phyloP scores from a whole-genome alignment of 1,140 invertebrate genomes.

The Luehdorfia chinensis region DNA sequence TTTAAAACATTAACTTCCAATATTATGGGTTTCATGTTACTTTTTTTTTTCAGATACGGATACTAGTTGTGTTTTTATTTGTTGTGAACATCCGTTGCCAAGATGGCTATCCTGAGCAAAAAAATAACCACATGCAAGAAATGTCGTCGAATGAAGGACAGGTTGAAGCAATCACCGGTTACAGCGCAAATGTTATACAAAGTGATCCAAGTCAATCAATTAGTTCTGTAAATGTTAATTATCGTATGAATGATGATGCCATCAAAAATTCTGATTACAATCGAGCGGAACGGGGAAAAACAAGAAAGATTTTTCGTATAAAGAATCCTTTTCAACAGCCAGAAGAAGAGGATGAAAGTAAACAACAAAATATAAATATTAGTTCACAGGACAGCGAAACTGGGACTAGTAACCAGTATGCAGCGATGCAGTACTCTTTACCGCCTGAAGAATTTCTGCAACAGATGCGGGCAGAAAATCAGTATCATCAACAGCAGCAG shows the following conservation, averaged over 20 bases:
- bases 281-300: constrained; percentile 39
- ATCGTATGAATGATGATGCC: constrained; percentile 50
- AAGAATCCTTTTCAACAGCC: constrained; percentile 65
- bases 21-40: too few species aligned
- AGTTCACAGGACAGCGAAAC: constrained; percentile 52
- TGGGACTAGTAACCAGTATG: constrained; percentile 70
- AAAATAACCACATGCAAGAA: constrained; percentile 52
- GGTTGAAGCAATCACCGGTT: constrained; percentile 44
- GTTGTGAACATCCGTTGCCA: constrained; percentile 50
- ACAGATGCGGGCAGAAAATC: constrained; percentile 58
- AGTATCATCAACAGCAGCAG: constrained; percentile 50
- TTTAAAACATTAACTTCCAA: too few species aligned
- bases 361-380: constrained; percentile 30
- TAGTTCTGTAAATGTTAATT: constrained; percentile 50
- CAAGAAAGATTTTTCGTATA: constrained; percentile 60
- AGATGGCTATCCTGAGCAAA: constrained; percentile 59
- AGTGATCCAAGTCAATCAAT: constrained; percentile 45
- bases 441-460: constrained; percentile 72
- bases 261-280: constrained; percentile 49
- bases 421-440: constrained; percentile 65
- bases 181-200: constrained; percentile 50
- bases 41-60: constrained; percentile 72
- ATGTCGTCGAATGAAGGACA: constrained; percentile 46
- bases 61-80: constrained; percentile 56
- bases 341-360: constrained; percentile 37